phyloP scores from a whole-genome alignment of 2,888 invertebrate species.

The Pediacus dermestoides region DNA sequence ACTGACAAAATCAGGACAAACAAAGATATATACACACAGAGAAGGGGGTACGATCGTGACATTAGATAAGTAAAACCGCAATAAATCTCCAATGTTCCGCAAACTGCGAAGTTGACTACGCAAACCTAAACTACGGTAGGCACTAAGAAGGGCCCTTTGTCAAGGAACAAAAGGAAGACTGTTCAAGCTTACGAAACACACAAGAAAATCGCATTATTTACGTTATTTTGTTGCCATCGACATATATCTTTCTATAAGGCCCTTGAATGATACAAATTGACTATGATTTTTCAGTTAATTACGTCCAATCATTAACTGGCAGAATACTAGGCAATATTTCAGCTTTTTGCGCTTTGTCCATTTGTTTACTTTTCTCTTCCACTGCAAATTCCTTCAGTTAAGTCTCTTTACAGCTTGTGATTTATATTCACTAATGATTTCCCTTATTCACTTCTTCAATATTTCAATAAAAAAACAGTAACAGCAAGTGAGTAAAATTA shows the following conservation, averaged over 20 bases:
- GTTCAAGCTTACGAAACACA: conserved; percentile 17
- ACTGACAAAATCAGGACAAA: conserved; percentile 21
- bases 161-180: conserved; percentile 29
- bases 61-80: conserved; percentile 34
- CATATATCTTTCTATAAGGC: conserved; percentile 17
- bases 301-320: conserved; percentile 18
- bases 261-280: conserved; percentile 20
- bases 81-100: conserved; percentile 32
- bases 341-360: conserved; percentile 1
- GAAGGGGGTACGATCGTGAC: conserved; percentile 25
- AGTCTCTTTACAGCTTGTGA: too few species aligned
- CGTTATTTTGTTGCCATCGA: conserved; percentile 22
- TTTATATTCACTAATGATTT: too few species aligned
- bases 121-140: too few species aligned
- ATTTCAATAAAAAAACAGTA: too few species aligned
- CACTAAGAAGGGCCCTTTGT: conserved; percentile 27
- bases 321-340: conserved; percentile 5
- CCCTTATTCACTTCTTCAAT: too few species aligned
- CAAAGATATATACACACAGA: conserved; percentile 18
- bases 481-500: too few species aligned
- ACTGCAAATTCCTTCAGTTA: too few species aligned
- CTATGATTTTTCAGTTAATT: conserved; percentile 25
- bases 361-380: conserved; percentile 5
- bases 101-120: conserved; percentile 27
- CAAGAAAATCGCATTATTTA: conserved; percentile 27